Evolutionary conservation across 2,797 vertebrate species (phyloP).

Genomic region (Propithecus perrieri): DNA sequence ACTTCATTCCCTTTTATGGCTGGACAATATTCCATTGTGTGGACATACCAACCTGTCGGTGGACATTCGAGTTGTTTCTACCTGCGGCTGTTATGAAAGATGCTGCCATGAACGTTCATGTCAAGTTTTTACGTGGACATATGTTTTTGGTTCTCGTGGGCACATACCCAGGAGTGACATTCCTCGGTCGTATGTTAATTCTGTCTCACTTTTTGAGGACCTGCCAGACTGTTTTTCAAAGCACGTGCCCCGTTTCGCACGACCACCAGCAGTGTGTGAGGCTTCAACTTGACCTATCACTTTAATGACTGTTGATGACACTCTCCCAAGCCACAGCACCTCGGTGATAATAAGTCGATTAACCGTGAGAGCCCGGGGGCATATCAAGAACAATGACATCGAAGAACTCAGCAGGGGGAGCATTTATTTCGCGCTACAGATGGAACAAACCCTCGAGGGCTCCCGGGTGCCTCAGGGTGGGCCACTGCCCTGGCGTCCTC

Average conservation of each 20-base stretch:
- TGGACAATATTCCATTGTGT: too few species aligned
- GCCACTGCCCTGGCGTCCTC: not conserved
- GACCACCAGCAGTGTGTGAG: not conserved
- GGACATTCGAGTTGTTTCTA: not conserved
- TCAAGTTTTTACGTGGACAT: fast-evolving
- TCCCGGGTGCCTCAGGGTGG: fast-evolving
- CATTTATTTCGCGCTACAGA: conserved; percentile 55
- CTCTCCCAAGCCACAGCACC: not conserved
- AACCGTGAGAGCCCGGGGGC: not conserved
- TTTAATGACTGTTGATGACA: not conserved
- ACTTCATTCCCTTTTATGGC: too few species aligned
- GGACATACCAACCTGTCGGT: too few species aligned
- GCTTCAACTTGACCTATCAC: not conserved
- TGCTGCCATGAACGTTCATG: not conserved
- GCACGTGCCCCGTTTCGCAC: fast-evolving
- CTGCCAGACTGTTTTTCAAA: not conserved
- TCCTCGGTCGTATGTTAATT: not conserved
- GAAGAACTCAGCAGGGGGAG: not conserved
- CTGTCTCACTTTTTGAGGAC: not conserved
- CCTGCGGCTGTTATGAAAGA: not conserved
- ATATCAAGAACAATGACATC: not conserved
- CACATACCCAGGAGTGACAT: too few species aligned
- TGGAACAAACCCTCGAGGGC: fast-evolving
- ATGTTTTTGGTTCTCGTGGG: not conserved
- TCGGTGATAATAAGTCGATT: too few species aligned